phyloP scores from a whole-genome alignment of 2,888 invertebrate genomes.

The Protophormia terraenovae region DNA sequence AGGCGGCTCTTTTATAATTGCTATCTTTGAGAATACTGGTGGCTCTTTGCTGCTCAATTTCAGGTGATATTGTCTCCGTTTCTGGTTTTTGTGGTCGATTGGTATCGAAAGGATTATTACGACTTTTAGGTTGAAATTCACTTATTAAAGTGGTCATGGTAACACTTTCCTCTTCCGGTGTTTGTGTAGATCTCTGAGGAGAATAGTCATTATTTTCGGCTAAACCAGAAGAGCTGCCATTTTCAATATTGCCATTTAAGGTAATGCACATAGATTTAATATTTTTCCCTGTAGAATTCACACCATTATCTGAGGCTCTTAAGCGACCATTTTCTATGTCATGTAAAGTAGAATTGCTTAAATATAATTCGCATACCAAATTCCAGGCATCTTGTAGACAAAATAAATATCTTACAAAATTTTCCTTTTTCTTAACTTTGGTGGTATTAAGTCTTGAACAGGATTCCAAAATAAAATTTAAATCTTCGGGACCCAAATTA shows the following conservation, averaged over 20 bases:
- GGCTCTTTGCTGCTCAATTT: conserved; percentile 91
- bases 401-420: conserved; percentile 84
- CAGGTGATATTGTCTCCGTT: conserved; percentile 88
- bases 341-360: conserved; percentile 81
- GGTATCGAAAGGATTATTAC: conserved; percentile 80
- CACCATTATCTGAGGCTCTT: conserved; percentile 64
- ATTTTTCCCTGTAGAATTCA: conserved; percentile 66
- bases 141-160: conserved; percentile 81
- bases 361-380: conserved; percentile 83
- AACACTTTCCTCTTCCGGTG: conserved; percentile 78
- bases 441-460: conserved; percentile 83
- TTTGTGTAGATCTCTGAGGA: conserved; percentile 74
- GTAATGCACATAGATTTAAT: conserved; percentile 74
- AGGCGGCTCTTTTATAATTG: conserved; percentile 91
- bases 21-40: conserved; percentile 93
- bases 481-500: conserved; percentile 84
- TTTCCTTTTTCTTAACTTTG: conserved; percentile 82
- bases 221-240: conserved; percentile 69
- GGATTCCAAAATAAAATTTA: conserved; percentile 85
- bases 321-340: conserved; percentile 79
- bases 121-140: conserved; percentile 80
- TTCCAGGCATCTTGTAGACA: conserved; percentile 85
- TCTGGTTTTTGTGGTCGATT: conserved; percentile 80
- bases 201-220: conserved; percentile 71
- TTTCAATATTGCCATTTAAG: conserved; percentile 73